Conservation (phyloP, 2,797 vertebrate species). For the Bufotes viridis region DNA sequence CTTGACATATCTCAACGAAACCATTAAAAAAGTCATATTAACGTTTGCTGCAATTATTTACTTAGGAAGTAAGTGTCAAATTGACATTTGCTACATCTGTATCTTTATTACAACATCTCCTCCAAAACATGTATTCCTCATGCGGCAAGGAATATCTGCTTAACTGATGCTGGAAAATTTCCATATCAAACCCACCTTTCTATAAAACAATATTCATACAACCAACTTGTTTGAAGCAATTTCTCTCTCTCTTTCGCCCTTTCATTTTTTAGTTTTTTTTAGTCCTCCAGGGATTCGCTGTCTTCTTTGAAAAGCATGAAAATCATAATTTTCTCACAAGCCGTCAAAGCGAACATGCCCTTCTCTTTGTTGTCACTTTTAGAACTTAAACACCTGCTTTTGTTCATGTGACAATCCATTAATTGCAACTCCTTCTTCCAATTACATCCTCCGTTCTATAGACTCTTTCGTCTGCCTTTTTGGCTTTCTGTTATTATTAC, state of each 20-base stretch:
- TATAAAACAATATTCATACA: slow-evolving; percentile 2
- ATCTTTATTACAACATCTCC: neutral
- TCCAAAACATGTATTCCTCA: neutral
- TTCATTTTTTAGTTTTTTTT: neutral
- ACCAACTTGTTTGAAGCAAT: neutral
- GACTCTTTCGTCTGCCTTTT: neutral
- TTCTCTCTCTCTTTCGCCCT: neutral
- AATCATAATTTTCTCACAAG: neutral
- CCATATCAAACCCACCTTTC: slow-evolving; percentile 1
- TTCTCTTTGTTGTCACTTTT: neutral
- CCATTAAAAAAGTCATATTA: too few species aligned
- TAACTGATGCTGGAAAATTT: neutral
- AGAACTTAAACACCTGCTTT: slow-evolving; percentile 22
- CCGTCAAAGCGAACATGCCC: neutral
- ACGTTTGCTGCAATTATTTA: too few species aligned
- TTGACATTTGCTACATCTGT: too few species aligned
- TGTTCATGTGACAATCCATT: slow-evolving; percentile 21
- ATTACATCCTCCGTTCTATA: neutral
- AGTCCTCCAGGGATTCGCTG: neutral
- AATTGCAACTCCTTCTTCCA: slow-evolving; percentile 26
- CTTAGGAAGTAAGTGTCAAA: too few species aligned
- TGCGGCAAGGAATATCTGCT: neutral
- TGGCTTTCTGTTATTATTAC: neutral
- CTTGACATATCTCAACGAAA: too few species aligned
- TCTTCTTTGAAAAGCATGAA: slow-evolving; percentile 10